Evolutionary conservation across 2,888 invertebrate genomes (phyloP).

Genomic region (Rhopalosiphum nymphaeae): DNA sequence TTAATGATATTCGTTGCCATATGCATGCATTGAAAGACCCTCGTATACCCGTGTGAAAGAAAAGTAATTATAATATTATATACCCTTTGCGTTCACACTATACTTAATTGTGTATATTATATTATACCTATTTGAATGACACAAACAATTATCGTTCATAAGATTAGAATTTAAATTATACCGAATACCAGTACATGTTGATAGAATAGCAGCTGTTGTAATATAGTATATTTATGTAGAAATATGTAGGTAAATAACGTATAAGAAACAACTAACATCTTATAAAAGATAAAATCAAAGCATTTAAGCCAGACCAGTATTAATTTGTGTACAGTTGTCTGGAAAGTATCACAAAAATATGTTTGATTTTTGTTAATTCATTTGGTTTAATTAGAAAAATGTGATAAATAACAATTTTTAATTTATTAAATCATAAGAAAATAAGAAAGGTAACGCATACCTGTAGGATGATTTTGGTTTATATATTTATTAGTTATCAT

Average conservation of each 20-base stretch:
- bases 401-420: background rate
- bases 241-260: background rate
- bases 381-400: background rate
- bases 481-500: background rate
- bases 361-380: background rate
- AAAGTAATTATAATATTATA: slow-evolving; percentile 24
- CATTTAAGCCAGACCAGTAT: background rate
- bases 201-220: background rate
- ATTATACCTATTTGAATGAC: background rate
- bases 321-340: background rate
- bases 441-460: background rate
- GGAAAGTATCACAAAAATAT: background rate
- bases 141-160: background rate
- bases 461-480: background rate
- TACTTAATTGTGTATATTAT: background rate
- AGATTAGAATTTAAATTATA: background rate
- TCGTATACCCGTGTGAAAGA: background rate
- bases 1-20: background rate
- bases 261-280: background rate
- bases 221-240: background rate
- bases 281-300: background rate
- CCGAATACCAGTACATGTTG: background rate
- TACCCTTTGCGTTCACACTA: background rate
- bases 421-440: background rate
- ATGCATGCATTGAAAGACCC: background rate